phyloP scores from a whole-genome alignment of 2,113 vertebrate species.

The Enhydra lutris region DNA sequence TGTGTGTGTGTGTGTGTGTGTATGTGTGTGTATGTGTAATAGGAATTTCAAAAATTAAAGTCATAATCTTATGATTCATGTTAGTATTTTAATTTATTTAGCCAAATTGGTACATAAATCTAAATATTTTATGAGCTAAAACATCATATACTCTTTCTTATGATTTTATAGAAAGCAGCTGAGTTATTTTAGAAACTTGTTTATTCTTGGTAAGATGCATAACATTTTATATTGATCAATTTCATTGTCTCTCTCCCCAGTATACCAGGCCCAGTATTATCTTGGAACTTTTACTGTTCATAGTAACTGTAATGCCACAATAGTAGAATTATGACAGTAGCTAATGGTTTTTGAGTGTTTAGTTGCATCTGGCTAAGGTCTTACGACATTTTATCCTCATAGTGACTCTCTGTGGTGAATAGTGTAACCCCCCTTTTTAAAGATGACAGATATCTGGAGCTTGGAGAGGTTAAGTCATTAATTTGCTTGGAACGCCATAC shows the following conservation, averaged over 20 bases:
- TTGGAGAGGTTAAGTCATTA: background rate
- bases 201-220: background rate
- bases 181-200: background rate
- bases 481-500: background rate
- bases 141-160: background rate
- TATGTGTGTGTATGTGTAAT: background rate
- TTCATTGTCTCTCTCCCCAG: background rate
- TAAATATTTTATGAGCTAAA: conserved; percentile 16
- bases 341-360: background rate
- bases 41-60: background rate
- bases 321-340: background rate
- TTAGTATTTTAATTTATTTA: conserved; percentile 17
- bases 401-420: background rate
- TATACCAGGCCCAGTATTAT: background rate
- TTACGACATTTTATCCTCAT: background rate
- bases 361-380: background rate
- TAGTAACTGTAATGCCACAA: background rate
- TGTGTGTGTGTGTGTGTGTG: background rate
- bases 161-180: conserved; percentile 15
- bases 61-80: conserved; percentile 5
- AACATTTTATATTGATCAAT: background rate
- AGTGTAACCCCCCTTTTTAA: background rate
- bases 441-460: background rate
- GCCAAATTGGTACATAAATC: background rate
- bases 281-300: background rate